These are phyloP conservation scores for Litocranius walleri DNA, from an alignment of 2,113 vertebrate genomes.

Conservation along the genomic window DNA sequence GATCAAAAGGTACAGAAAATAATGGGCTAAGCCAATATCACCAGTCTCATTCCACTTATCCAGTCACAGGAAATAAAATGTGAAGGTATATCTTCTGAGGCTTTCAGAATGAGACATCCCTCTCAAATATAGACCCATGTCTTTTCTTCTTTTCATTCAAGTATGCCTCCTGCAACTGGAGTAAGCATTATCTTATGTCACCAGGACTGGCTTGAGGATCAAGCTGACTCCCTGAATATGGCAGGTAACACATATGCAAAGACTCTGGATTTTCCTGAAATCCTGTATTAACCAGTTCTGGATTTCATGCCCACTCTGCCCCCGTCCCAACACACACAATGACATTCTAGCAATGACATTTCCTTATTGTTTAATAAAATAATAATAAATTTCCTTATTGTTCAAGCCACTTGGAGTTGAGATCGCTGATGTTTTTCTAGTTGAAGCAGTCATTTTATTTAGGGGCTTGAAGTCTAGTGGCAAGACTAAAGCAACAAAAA, in stretches of 20 bases:
- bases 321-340: not conserved
- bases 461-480: not conserved
- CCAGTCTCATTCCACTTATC: not conserved
- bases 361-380: not conserved
- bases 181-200: not conserved
- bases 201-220: not conserved
- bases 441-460: not conserved
- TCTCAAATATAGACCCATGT: not conserved
- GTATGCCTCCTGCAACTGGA: not conserved
- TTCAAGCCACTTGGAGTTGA: not conserved
- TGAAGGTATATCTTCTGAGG: not conserved
- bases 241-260: not conserved
- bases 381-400: not conserved
- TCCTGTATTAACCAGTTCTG: not conserved
- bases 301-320: not conserved
- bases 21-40: not conserved
- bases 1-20: not conserved
- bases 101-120: too few relatives aligned
- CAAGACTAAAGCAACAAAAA: not conserved
- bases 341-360: not conserved
- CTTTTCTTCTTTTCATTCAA: conserved; percentile 7
- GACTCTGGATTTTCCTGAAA: not conserved
- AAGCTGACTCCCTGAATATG: not conserved
- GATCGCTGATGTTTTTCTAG: not conserved
- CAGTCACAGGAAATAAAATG: not conserved